Evolutionary conservation across 2,888 invertebrate genomes (phyloP).

Genomic region (Lissonota sp.): DNA sequence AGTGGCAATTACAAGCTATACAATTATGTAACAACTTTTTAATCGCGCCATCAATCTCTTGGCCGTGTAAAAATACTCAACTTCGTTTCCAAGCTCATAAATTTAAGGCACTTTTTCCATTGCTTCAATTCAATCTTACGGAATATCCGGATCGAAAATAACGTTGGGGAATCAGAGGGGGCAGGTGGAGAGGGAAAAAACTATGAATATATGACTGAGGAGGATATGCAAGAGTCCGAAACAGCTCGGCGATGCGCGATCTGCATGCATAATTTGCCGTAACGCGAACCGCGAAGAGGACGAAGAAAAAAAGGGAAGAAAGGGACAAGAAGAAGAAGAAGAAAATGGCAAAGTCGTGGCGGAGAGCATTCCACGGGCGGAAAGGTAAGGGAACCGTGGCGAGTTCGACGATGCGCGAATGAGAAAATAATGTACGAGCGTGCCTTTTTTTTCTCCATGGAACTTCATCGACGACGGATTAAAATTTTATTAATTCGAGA

Average conservation of each 20-base stretch:
- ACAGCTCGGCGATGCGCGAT: conserved; percentile 59
- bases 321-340: conserved; percentile 13
- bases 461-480: conserved; percentile 15
- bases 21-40: too few relatives aligned
- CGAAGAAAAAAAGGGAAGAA: conserved; percentile 38
- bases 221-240: conserved; percentile 46
- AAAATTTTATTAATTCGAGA: conserved; percentile 8
- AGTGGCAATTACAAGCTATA: too few relatives aligned
- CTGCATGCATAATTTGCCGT: conserved; percentile 62
- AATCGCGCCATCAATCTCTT: background rate
- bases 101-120: background rate
- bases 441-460: background rate
- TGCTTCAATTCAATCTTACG: background rate
- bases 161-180: background rate
- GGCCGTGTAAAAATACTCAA: conserved; percentile 15
- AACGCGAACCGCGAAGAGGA: conserved; percentile 40
- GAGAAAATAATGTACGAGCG: conserved; percentile 17
- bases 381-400: conserved; percentile 55
- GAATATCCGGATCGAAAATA: conserved; percentile 18
- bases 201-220: conserved; percentile 10
- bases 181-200: conserved; percentile 1
- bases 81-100: background rate
- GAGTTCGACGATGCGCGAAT: conserved; percentile 12
- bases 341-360: conserved; percentile 20
- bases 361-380: conserved; percentile 48